Conservation (phyloP, 2,113 vertebrate genomes). For the Miniopterus natalensis region DNA sequence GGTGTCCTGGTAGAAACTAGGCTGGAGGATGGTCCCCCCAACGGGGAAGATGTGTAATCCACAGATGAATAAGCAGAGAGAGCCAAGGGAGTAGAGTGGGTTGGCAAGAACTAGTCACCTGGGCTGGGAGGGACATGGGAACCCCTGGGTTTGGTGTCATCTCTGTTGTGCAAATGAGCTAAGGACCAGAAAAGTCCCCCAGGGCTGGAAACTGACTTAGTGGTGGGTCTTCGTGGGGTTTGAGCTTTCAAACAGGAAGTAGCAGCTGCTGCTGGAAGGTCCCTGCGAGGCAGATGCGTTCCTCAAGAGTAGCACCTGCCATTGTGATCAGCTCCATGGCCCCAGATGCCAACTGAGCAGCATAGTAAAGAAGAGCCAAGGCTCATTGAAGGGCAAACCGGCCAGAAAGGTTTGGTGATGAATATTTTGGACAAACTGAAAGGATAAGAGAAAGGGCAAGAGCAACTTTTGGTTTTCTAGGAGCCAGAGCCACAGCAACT, state of each 20-base stretch:
- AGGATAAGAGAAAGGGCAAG: neutral
- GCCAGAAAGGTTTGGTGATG: neutral
- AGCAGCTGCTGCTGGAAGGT: slow-evolving; percentile 17
- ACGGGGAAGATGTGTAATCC: neutral
- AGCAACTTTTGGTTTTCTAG: neutral
- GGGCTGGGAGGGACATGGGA: neutral
- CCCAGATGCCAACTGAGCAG: neutral
- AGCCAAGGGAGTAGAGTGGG: neutral
- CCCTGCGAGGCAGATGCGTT: neutral
- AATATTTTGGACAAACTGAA: neutral
- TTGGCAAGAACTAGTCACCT: neutral
- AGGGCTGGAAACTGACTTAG: slow-evolving; percentile 13
- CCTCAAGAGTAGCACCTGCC: neutral
- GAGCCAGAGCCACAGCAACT: neutral
- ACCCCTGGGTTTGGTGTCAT: neutral
- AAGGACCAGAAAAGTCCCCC: slow-evolving; percentile 20
- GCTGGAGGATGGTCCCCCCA: neutral
- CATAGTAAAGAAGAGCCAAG: neutral
- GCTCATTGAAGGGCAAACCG: neutral
- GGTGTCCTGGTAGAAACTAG: neutral
- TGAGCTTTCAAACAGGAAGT: slow-evolving; percentile 65
- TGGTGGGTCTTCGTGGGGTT: neutral
- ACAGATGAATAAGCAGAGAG: neutral
- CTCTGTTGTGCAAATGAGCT: slow-evolving; percentile 16
- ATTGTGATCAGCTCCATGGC: neutral